Percentiles rank a stretch among this genome's conserved stretches.
phyloP scores from a whole-genome alignment of 2,113 vertebrate genomes.

The Mobula hypostoma region DNA sequence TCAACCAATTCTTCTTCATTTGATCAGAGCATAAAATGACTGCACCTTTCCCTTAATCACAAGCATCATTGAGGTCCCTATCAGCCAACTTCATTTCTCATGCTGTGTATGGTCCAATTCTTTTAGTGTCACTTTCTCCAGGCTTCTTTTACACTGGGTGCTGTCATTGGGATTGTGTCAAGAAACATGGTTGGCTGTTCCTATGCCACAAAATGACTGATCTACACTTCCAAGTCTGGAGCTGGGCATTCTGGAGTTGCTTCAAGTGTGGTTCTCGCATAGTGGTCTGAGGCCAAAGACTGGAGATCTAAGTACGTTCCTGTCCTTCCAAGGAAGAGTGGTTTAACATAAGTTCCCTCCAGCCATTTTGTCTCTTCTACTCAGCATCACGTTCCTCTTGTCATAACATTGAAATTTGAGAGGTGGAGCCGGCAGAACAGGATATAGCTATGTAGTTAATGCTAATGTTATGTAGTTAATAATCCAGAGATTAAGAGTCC shows the following conservation, averaged over 20 bases:
- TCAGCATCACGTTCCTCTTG: neutral
- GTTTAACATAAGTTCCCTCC: neutral
- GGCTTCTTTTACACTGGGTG: neutral
- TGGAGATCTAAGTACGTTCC: neutral
- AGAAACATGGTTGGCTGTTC: neutral
- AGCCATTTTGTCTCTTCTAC: neutral
- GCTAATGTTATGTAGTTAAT: neutral
- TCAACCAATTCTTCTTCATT: too few species aligned
- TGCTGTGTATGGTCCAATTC: neutral
- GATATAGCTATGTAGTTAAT: neutral
- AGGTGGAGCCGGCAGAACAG: neutral
- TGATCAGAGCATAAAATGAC: neutral
- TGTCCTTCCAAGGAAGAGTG: neutral
- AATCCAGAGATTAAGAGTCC: neutral
- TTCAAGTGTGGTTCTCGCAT: neutral
- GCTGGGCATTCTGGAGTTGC: neutral
- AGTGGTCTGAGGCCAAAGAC: neutral
- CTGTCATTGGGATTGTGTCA: neutral
- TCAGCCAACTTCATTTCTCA: neutral
- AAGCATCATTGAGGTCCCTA: neutral
- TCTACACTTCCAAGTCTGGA: too few species aligned
- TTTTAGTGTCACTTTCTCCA: neutral
- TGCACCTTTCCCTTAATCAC: neutral
- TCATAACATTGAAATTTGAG: neutral
- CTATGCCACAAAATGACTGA: too few species aligned